Base-by-base conservation (phyloP, 2,888 invertebrate genomes). In the Caenorhabditis sp. region DNA sequence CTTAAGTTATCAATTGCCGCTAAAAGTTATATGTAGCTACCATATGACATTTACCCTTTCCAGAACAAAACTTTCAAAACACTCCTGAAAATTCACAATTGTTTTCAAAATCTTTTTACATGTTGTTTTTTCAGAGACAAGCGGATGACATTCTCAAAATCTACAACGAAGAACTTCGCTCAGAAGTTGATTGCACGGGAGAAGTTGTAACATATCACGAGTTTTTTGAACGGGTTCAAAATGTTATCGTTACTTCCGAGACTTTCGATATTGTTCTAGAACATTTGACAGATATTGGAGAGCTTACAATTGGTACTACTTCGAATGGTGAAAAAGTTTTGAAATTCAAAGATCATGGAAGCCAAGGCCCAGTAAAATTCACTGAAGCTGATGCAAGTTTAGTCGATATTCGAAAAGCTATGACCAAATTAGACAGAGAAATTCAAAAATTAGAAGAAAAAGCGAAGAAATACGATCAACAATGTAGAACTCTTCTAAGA, bases 371-470 rank as follows among this genome's bases (percentile, higher is more conserved):
- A 1, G 83, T 78, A 7, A 72, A 76, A 10, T 84, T 86, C 70
- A 85, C 85, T 10, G 83, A 83, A 58, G 70, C 83, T 1, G 86
- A 86, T 58, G 83, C 83, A 1, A 82, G 83, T 17, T 80, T 86
- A 8, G 85, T 87, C 59, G 83, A 87, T 27, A 74, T 86, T 10
- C 73, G 83, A 7, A 71, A 79, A 27, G 80, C 83, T 12, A 80
- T 86, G 83, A 63, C 23, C 1, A 80, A 77, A 26, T 50, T 87
- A 20, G 84, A 84, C 31, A 70, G 74, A 49, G 84, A 85, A 59
- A 82, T 86, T n/a, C 57, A 70, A 17, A 68, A 74, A n/a, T 73
- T 83, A 12, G 85, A 87, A 64, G 50, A 61, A n/a, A 78, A 80
- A 70, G 83, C 72, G 1, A 70, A 77, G 58, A 83, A 79, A 31